A percentile compares a stretch with the other conserved stretches of the same genome.
These are phyloP conservation scores for Corynorhinus townsendii DNA, from an alignment of 2,113 vertebrate genomes.

Conservation along the genomic window DNA sequence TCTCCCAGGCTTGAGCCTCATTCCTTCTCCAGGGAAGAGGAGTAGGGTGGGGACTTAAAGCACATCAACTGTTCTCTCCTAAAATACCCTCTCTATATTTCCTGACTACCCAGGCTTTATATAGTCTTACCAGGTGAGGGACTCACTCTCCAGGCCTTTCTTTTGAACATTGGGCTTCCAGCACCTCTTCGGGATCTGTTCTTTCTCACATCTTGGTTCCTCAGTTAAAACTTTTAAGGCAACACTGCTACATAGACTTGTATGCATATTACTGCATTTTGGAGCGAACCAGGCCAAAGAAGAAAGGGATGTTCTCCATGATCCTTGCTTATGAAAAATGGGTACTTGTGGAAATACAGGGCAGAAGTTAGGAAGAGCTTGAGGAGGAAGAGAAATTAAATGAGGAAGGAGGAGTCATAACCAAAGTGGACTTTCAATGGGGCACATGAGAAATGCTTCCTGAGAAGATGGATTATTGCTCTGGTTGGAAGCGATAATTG, in stretches of 20 bases:
- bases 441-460: not conserved
- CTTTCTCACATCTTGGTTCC: not conserved
- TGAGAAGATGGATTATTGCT: not conserved
- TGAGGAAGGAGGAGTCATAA: not conserved
- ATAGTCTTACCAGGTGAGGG: not conserved
- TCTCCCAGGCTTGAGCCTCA: not conserved
- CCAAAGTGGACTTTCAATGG: not conserved
- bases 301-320: not conserved
- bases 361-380: not conserved
- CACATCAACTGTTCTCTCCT: not conserved
- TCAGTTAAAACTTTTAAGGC: not conserved
- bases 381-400: not conserved
- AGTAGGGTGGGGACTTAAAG: not conserved
- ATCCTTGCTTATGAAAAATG: not conserved
- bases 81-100: accelerated
- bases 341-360: not conserved
- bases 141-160: not conserved
- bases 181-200: not conserved
- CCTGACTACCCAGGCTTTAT: not conserved
- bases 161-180: not conserved
- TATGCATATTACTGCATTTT: not conserved
- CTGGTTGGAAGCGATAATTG: not conserved
- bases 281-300: not conserved
- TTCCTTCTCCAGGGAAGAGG: not conserved
- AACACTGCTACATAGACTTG: not conserved